Conservation (phyloP, 2,888 invertebrate species). For the Campoletis raptor region DNA sequence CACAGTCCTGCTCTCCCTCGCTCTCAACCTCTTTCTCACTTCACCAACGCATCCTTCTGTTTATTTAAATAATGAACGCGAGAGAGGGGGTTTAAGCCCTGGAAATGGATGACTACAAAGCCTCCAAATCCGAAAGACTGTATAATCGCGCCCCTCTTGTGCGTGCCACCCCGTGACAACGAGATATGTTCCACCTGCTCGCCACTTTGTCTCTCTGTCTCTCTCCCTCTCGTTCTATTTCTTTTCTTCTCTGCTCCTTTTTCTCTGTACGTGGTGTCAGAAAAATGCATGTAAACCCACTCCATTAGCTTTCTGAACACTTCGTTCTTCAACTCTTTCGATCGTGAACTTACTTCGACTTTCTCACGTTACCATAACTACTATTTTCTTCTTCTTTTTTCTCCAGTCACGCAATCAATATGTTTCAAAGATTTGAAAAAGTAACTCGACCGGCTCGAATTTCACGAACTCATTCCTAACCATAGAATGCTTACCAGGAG, state of each 20-base stretch:
- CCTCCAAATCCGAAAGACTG: slow-evolving; percentile 78
- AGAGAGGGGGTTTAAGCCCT: slow-evolving; percentile 71
- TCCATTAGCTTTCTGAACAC: slow-evolving; percentile 61
- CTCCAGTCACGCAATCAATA: slow-evolving; percentile 13
- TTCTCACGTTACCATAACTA: slow-evolving; percentile 60
- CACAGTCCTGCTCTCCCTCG: slow-evolving; percentile 62
- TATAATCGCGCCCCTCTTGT: slow-evolving; percentile 57
- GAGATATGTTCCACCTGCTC: slow-evolving; percentile 70
- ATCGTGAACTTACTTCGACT: slow-evolving; percentile 51
- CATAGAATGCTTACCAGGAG: slow-evolving; percentile 13
- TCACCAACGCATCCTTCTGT: slow-evolving; percentile 75
- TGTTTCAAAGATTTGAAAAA: slow-evolving; percentile 62
- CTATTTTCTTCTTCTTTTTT: slow-evolving; percentile 32
- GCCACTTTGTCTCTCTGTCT: slow-evolving; percentile 42
- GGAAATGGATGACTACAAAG: slow-evolving; percentile 84
- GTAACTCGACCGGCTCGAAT: slow-evolving; percentile 51
- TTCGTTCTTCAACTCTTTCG: slow-evolving; percentile 25
- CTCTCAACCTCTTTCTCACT: slow-evolving; percentile 69
- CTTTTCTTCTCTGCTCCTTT: neutral
- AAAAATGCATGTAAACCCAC: slow-evolving; percentile 32
- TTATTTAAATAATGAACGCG: slow-evolving; percentile 84
- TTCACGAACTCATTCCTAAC: slow-evolving; percentile 34
- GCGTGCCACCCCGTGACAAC: slow-evolving; percentile 54
- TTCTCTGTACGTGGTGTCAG: slow-evolving; percentile 5
- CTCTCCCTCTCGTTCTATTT: slow-evolving; percentile 26